Percentiles rank a stretch among this genome's conserved stretches.
phyloP scores from a whole-genome alignment of 2,888 invertebrate genomes.

The Orthonevra nobilis region DNA sequence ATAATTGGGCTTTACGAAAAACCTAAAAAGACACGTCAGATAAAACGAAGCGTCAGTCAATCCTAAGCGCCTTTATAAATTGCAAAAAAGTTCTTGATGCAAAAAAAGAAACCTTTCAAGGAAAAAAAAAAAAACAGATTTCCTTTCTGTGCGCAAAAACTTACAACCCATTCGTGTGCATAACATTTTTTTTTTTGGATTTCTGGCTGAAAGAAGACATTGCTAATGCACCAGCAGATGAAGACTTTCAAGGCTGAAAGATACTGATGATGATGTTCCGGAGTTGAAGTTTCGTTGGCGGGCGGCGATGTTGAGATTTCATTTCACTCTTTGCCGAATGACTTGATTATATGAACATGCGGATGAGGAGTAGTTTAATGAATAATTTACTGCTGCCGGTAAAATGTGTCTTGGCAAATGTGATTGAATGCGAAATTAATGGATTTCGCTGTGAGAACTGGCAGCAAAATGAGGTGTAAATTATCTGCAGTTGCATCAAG shows the following conservation, averaged over 20 bases:
- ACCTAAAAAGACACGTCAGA: too few relatives aligned
- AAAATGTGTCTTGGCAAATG: conserved; percentile 65
- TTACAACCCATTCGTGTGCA: not conserved
- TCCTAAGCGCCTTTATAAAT: too few relatives aligned
- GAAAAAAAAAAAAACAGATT: too few relatives aligned
- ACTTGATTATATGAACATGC: conserved; percentile 63
- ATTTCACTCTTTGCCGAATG: conserved; percentile 58
- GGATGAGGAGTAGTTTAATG: conserved; percentile 67
- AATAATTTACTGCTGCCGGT: conserved; percentile 66
- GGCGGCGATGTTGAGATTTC: conserved; percentile 47
- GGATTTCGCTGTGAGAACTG: conserved; percentile 58
- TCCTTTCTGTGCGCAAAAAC: not conserved
- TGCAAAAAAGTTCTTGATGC: too few relatives aligned
- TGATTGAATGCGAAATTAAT: conserved; percentile 68
- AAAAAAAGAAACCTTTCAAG: too few relatives aligned
- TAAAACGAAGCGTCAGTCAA: too few relatives aligned
- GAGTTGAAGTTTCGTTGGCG: conserved; percentile 17
- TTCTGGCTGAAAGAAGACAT: conserved; percentile 33
- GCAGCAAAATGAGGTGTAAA: conserved; percentile 64
- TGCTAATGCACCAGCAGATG: conserved; percentile 43
- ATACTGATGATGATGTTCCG: conserved; percentile 35
- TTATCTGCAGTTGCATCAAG: conserved; percentile 38
- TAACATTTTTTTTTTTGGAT: conserved; percentile 3
- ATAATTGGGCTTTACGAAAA: too few relatives aligned
- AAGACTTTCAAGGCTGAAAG: conserved; percentile 56